phyloP scores from a whole-genome alignment of 2,888 invertebrate species.

The Ceramica pisi region DNA sequence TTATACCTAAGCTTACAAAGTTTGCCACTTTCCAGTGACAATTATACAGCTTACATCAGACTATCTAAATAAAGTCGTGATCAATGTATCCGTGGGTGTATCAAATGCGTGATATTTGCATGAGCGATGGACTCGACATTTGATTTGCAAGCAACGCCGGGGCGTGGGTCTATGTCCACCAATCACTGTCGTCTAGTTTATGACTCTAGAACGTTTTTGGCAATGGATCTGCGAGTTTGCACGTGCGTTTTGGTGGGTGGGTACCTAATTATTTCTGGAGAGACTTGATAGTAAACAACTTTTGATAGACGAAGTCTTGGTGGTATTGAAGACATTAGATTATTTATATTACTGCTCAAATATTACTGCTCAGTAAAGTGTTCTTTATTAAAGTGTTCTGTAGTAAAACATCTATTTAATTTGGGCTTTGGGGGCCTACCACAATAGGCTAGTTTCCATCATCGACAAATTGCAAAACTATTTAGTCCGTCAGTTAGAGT shows the following conservation, averaged over 20 bases:
- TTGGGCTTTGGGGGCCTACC: too few species aligned
- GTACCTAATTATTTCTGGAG: slow-evolving; percentile 15
- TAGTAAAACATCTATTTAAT: too few species aligned
- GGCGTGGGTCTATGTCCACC: slow-evolving; percentile 29
- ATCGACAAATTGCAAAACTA: too few species aligned
- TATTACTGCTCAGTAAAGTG: too few species aligned
- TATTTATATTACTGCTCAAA: too few species aligned
- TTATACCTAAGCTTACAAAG: too few species aligned
- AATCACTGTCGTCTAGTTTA: slow-evolving; percentile 37
- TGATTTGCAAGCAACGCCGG: slow-evolving; percentile 31
- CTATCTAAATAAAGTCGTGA: slow-evolving; percentile 6
- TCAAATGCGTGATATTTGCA: slow-evolving; percentile 17
- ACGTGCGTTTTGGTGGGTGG: slow-evolving; percentile 11
- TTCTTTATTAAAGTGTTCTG: too few species aligned
- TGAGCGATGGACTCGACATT: slow-evolving; percentile 22
- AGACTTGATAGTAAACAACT: background rate
- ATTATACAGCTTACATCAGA: too few species aligned
- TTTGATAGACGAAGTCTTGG: background rate
- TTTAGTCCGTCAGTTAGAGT: too few species aligned
- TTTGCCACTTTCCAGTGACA: too few species aligned
- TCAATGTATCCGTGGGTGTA: slow-evolving; percentile 10
- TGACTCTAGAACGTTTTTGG: slow-evolving; percentile 21
- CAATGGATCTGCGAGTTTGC: slow-evolving; percentile 14
- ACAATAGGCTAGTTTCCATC: too few species aligned
- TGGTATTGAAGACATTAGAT: background rate